Evolutionary conservation across 1,140 invertebrate species (phyloP), one percentile per base, ranked within the genome.

Genomic region (Tigriopus japonicus): DNA sequence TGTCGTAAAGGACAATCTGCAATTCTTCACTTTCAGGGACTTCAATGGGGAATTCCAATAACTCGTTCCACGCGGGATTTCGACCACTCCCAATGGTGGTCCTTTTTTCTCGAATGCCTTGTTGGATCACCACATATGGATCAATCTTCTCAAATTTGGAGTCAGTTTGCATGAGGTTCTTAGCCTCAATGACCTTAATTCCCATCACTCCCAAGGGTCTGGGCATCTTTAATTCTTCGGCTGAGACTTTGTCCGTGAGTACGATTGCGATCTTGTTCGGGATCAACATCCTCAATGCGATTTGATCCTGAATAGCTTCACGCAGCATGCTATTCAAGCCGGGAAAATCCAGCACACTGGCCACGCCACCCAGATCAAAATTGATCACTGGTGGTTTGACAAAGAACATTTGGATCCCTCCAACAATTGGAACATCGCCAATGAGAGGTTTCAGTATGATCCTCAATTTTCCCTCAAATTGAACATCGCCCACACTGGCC

Each of bases 391-490:
- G 75, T 56, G 68, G 70, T 62, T 72, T 73, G 35, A 77, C 66
- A 65, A 77, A 77, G 68, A 73, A 77, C 14, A 75, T 67, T 60
- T 66, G 71, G 1, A 77, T 63, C 21, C 73, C 73, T 28, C 74
- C 76, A 64, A 76, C 67, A 43, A 77, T 62, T 17, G 75, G 76
- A 35, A 73, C 70, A 40, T 68, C 64, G 64, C 68, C 69, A 21
- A 75, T 69, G 21, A 77, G 65, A 13, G 76, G 76, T 52, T 72
- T 73, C 59, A 77, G 67, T 24, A 75, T 67, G 23, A 76, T 67
- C 28, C 76, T 66, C 59, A 77, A 40, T 6, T 67, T 73, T 6
- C 75, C 75, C 62, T 71, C 69, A 70, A 67, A 68, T 72, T 69
- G 52, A 28, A 54, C 17, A 21, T 54, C 52, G n/a, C 19, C 17